These are phyloP conservation scores for Mimachlamys varia DNA, from an alignment of 2,888 invertebrate genomes.

Conservation along the genomic window DNA sequence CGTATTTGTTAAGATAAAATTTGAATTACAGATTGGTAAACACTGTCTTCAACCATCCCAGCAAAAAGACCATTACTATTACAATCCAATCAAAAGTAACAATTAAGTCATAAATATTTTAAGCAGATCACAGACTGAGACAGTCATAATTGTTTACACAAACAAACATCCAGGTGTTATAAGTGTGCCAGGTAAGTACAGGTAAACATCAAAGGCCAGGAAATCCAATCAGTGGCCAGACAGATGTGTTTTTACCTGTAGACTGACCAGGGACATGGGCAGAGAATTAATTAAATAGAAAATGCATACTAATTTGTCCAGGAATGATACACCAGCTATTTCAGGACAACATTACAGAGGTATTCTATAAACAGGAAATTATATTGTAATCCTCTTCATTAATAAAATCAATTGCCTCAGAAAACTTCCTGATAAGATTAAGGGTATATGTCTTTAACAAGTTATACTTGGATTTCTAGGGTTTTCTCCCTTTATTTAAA, in stretches of 20 bases:
- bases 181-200: neutral
- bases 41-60: too few species aligned
- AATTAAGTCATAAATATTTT: neutral
- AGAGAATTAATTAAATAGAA: neutral
- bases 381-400: neutral
- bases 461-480: neutral
- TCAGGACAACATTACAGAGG: neutral
- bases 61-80: neutral
- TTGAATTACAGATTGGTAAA: too few species aligned
- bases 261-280: neutral
- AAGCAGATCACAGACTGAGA: neutral
- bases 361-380: neutral
- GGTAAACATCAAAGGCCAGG: conserved; percentile 15
- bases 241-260: conserved; percentile 12
- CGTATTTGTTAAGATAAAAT: too few species aligned
- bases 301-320: neutral
- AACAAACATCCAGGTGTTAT: neutral
- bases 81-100: neutral
- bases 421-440: neutral
- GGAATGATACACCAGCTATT: neutral
- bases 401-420: neutral
- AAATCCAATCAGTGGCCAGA: conserved; percentile 28
- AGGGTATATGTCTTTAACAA: neutral
- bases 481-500: neutral
- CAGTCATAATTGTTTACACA: neutral